A percentile compares a stretch with the other conserved stretches of the same genome.
phyloP scores from a whole-genome alignment of 2,888 invertebrate species.

The Heliconius hortense region DNA sequence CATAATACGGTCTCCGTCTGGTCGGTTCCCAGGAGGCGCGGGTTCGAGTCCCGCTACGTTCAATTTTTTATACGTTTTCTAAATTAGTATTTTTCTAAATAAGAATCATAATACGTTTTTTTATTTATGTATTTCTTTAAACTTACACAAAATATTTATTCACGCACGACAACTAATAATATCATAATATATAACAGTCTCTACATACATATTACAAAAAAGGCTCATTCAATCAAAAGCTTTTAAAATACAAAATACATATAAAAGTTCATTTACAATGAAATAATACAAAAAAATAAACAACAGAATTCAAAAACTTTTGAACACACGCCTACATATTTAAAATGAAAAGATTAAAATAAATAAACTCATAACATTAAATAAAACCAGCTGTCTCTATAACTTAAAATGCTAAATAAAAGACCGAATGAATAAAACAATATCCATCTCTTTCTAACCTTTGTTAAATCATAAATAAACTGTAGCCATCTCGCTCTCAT shows the following conservation, averaged over 20 bases:
- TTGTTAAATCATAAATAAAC: constrained; percentile 33
- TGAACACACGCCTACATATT: constrained; percentile 9
- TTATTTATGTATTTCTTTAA: no score
- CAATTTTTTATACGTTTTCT: no score
- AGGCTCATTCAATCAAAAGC: not conserved
- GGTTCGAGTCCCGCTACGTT: no score
- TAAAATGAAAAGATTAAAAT: constrained; percentile 20
- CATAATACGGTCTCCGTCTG: no score
- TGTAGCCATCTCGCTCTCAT: constrained; percentile 54
- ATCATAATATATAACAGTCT: not conserved
- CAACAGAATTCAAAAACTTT: not conserved
- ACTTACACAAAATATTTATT: no score
- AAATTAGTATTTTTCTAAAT: no score
- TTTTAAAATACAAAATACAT: constrained; percentile 1
- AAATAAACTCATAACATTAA: constrained; percentile 19
- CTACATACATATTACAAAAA: not conserved
- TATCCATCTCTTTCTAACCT: constrained; percentile 30
- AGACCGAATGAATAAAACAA: constrained; percentile 33
- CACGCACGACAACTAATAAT: not conserved
- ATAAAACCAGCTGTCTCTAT: constrained; percentile 31
- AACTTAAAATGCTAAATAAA: constrained; percentile 16
- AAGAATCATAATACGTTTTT: no score
- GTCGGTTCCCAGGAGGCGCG: no score
- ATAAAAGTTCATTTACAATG: constrained; percentile 5
- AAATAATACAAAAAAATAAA: not conserved